Evolutionary conservation across 2,797 vertebrate genomes (phyloP).

Genomic region (Tapera naevia): DNA sequence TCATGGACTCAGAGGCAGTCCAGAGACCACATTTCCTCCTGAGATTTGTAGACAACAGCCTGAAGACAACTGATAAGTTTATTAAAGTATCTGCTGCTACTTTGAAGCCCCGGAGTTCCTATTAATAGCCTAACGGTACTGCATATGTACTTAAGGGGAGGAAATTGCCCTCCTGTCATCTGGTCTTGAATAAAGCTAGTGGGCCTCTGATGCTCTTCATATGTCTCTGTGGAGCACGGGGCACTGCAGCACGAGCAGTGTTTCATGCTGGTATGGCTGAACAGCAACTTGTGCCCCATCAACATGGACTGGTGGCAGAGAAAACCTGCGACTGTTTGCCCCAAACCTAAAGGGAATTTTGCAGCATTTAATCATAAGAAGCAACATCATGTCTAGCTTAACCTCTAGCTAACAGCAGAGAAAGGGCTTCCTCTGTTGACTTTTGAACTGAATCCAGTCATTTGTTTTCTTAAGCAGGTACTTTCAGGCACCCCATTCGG

Average conservation of each 20-base stretch:
- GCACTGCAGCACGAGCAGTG: fast-evolving
- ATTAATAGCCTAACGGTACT: background rate
- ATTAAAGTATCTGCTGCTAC: conserved; percentile 8
- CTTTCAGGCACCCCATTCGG: background rate
- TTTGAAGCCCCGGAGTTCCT: background rate
- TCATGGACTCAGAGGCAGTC: background rate
- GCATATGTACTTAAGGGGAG: background rate
- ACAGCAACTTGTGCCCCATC: fast-evolving
- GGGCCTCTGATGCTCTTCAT: background rate
- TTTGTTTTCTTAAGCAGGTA: background rate
- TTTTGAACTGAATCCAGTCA: background rate
- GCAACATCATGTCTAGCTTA: background rate
- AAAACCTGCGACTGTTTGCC: fast-evolving
- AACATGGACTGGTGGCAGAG: background rate
- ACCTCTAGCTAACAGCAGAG: background rate
- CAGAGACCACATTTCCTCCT: background rate
- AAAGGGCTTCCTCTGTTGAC: background rate
- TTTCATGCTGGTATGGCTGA: background rate
- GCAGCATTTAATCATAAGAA: background rate
- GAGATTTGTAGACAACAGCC: conserved; percentile 18
- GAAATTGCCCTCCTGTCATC: background rate
- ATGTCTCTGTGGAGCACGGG: background rate
- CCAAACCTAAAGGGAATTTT: background rate
- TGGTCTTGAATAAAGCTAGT: background rate
- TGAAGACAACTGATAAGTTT: conserved; percentile 54